Conservation (phyloP, 2,888 invertebrate genomes). For the Tipula lateralis region DNA sequence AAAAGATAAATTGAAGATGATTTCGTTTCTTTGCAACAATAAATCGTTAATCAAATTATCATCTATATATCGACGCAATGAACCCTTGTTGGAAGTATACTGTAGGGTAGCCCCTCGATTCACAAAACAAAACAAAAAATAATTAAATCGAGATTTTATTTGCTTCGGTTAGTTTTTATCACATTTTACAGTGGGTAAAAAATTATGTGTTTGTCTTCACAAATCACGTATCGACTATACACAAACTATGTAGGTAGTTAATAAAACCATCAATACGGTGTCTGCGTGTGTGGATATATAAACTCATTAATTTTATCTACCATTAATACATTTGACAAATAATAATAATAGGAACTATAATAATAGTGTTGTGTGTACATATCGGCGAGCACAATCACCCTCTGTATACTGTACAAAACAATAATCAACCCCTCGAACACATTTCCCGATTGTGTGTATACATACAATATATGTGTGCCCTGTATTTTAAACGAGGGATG, state of each 20-base stretch:
- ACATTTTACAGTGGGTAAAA: not conserved
- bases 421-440: not conserved
- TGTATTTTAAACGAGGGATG: not conserved
- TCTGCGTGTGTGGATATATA: not conserved
- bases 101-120: not conserved
- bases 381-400: not conserved
- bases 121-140: not conserved
- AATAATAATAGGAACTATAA: not conserved
- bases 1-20: constrained; percentile 1
- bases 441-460: not conserved
- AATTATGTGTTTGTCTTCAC: not conserved
- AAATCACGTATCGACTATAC: not conserved
- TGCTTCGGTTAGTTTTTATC: constrained; percentile 19
- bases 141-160: constrained; percentile 5
- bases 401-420: not conserved
- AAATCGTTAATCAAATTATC: constrained; percentile 8
- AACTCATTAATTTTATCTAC: constrained; percentile 24
- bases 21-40: not conserved
- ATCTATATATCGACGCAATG: not conserved
- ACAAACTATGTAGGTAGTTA: not conserved
- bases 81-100: not conserved
- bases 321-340: constrained; percentile 24
- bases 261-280: not conserved
- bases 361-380: not conserved
- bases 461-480: too few relatives aligned